Evolutionary conservation across 1,140 invertebrate genomes (phyloP).

Genomic region (Artemia franciscana): DNA sequence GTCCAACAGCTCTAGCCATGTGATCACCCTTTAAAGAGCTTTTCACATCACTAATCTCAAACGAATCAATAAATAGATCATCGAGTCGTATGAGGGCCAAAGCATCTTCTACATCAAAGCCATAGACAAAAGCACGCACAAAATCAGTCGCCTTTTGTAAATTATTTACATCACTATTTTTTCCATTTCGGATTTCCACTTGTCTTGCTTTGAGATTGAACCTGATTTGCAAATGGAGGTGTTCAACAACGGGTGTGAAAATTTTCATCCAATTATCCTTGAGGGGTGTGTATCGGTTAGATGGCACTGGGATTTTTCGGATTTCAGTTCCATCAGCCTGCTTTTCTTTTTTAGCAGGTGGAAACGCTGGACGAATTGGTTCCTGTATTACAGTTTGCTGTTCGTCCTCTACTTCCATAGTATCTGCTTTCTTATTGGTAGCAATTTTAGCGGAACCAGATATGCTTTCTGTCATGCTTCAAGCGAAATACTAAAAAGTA

Average conservation of each 20-base stretch:
- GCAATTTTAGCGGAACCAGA: too few relatives aligned
- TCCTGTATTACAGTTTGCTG: not conserved
- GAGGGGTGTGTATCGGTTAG: slow-evolving; percentile 64
- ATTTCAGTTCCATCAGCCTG: slow-evolving; percentile 18
- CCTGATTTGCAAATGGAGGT: slow-evolving; percentile 74
- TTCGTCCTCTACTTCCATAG: not conserved
- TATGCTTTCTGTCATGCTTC: too few relatives aligned
- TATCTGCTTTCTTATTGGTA: too few relatives aligned
- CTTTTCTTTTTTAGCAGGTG: slow-evolving; percentile 10
- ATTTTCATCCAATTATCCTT: slow-evolving; percentile 96
- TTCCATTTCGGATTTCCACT: slow-evolving; percentile 55
- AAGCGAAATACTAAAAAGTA: too few relatives aligned
- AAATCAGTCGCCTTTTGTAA: slow-evolving; percentile 96
- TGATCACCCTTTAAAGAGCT: slow-evolving; percentile 77
- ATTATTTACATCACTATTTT: slow-evolving; percentile 52
- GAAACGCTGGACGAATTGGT: slow-evolving; percentile 6
- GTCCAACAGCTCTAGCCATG: slow-evolving; percentile 76
- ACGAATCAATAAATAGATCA: slow-evolving; percentile 90
- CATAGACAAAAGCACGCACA: slow-evolving; percentile 82
- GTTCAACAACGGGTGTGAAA: slow-evolving; percentile 83
- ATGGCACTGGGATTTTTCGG: slow-evolving; percentile 36
- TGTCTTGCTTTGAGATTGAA: slow-evolving; percentile 80
- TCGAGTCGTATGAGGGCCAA: slow-evolving; percentile 80
- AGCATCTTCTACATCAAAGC: slow-evolving; percentile 95
- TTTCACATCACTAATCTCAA: slow-evolving; percentile 93